A percentile compares a stretch with the other conserved stretches of the same genome.
phyloP scores from a whole-genome alignment of 2,113 vertebrate species.

The Campylomormyrus numenius region DNA sequence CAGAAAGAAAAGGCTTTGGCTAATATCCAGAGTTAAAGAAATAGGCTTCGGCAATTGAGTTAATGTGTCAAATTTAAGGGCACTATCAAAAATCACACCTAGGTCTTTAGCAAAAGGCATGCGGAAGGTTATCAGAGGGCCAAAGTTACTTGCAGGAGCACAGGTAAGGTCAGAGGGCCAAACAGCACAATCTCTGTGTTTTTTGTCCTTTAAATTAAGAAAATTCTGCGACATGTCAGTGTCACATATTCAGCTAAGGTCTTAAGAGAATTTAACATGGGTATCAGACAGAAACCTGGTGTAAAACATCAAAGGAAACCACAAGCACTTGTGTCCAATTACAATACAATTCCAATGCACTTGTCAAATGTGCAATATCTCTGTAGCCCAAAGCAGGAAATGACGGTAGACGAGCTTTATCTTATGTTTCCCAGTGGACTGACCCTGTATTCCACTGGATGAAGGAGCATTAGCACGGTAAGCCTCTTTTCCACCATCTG shows the following conservation, averaged over 20 bases:
- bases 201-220: background rate
- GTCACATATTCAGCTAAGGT: background rate
- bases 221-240: background rate
- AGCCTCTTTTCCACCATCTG: slow-evolving; percentile 68
- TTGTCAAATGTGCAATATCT: background rate
- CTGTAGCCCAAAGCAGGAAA: slow-evolving; percentile 15
- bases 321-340: background rate
- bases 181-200: background rate
- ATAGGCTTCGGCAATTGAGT: background rate
- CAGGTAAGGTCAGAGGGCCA: background rate
- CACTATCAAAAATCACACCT: background rate
- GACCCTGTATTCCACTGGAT: slow-evolving; percentile 52
- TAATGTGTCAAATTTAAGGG: background rate
- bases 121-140: background rate
- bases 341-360: background rate
- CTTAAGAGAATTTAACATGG: background rate
- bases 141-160: background rate
- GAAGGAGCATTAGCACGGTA: slow-evolving; percentile 61
- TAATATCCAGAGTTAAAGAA: background rate
- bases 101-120: background rate
- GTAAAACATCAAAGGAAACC: background rate
- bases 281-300: background rate
- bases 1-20: background rate
- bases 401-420: slow-evolving; percentile 27
- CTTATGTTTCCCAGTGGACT: slow-evolving; percentile 41